Evolutionary conservation across 2,797 vertebrate genomes (phyloP).

Genomic region (Anguilla marmorata): DNA sequence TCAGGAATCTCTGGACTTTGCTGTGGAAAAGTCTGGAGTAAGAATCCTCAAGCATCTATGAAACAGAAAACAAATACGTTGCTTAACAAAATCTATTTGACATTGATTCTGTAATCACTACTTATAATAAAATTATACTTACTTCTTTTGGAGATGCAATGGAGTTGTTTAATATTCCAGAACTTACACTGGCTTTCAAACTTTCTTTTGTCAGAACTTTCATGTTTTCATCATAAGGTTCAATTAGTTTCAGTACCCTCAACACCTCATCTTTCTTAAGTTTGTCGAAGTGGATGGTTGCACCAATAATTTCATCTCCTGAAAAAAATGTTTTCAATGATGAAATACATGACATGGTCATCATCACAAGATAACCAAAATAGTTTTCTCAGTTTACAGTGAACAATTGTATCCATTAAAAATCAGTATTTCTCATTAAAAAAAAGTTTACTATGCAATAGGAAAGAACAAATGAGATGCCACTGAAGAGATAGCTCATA

Average conservation of each 20-base stretch:
- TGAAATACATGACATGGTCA: not conserved
- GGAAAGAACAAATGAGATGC: not conserved
- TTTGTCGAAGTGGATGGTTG: slow-evolving; percentile 72
- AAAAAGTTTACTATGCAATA: not conserved
- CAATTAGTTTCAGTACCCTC: slow-evolving; percentile 66
- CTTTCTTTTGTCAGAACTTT: slow-evolving; percentile 70
- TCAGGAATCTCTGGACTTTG: slow-evolving; percentile 41
- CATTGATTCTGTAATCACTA: not conserved
- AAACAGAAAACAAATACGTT: not conserved
- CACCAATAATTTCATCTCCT: slow-evolving; percentile 71
- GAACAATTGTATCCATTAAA: not conserved
- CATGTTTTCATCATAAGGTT: slow-evolving; percentile 72
- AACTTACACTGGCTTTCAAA: slow-evolving; percentile 43
- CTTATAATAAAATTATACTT: slow-evolving; percentile 37
- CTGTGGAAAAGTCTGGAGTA: slow-evolving; percentile 64
- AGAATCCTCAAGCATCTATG: slow-evolving; percentile 69
- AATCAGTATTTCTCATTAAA: not conserved
- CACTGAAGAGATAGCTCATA: not conserved
- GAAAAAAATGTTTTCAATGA: slow-evolving; percentile 39
- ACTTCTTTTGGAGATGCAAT: slow-evolving; percentile 47
- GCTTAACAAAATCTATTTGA: not conserved
- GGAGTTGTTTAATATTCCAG: slow-evolving; percentile 52
- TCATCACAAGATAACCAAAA: not conserved
- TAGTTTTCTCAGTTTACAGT: not conserved
- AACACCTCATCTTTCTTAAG: slow-evolving; percentile 66